These are phyloP conservation scores for Heliconius nattereri DNA, from an alignment of 1,140 invertebrate genomes.

Conservation along the genomic window DNA sequence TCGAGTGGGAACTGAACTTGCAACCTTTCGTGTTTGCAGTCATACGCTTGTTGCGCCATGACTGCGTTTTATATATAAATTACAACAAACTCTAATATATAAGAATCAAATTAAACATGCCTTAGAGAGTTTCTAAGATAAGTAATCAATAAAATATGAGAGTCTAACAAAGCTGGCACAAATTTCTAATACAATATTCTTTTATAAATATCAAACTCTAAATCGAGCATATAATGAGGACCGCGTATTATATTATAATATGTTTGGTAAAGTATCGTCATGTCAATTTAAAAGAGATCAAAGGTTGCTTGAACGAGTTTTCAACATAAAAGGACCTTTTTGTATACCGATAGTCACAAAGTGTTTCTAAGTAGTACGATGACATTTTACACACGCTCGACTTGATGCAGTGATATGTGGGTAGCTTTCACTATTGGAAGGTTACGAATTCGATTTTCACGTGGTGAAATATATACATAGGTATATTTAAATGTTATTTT, in stretches of 20 bases:
- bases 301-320: conserved; percentile 28
- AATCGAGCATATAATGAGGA: background rate
- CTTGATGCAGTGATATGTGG: background rate
- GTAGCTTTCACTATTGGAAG: background rate
- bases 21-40: too few relatives aligned
- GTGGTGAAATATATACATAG: background rate
- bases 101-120: too few relatives aligned
- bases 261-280: conserved; percentile 16
- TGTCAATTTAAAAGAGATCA: conserved; percentile 36
- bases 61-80: too few relatives aligned
- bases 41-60: too few relatives aligned
- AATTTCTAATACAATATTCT: background rate
- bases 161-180: too few relatives aligned
- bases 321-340: conserved; percentile 29
- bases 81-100: too few relatives aligned
- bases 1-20: too few relatives aligned
- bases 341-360: conserved; percentile 24
- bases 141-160: too few relatives aligned
- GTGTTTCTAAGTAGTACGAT: conserved; percentile 13
- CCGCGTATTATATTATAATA: background rate
- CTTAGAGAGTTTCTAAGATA: too few relatives aligned
- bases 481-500: too few relatives aligned
- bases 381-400: background rate
- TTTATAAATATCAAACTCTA: conserved; percentile 7
- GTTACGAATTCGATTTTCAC: background rate